Percentiles rank a stretch among this genome's conserved stretches.
Conservation (phyloP, 2,113 vertebrate genomes). For the Lates calcarifer region DNA sequence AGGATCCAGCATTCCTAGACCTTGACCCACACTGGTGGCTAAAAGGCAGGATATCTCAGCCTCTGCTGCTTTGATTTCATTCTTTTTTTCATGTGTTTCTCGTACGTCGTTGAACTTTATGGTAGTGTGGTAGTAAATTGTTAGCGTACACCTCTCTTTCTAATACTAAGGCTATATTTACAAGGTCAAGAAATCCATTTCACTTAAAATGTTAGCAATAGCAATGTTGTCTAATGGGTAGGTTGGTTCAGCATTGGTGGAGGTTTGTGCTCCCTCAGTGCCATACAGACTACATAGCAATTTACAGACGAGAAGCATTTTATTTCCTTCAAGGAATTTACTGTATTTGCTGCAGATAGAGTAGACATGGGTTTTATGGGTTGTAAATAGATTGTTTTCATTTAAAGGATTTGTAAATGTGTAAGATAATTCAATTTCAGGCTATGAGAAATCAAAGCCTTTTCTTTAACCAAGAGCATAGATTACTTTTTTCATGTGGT, state of each 20-base stretch:
- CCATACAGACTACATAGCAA: not conserved
- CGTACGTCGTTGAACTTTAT: not conserved
- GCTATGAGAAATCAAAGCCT: not conserved
- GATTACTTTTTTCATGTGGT: not conserved
- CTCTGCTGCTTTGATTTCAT: not conserved
- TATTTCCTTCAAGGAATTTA: not conserved
- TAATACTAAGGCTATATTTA: not conserved
- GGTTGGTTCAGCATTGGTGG: no score
- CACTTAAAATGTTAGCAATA: no score
- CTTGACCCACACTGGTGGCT: not conserved
- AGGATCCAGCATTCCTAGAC: not conserved
- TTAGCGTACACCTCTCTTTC: no score
- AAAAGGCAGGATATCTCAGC: not conserved
- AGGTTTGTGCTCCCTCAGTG: no score
- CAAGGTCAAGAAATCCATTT: no score
- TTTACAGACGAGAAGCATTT: not conserved
- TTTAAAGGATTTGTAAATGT: no score
- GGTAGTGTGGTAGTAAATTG: not conserved
- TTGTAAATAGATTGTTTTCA: no score
- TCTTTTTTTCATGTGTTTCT: not conserved
- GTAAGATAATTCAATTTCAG: not conserved
- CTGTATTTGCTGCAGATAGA: no score
- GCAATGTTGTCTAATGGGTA: no score
- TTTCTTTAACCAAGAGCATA: not conserved
- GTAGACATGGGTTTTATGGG: no score